Evolutionary conservation across 35 echinoderm and acorn worm species (phyloP), one percentile per base, ranked within the genome.

Genomic region (Amphiura filiformis): DNA sequence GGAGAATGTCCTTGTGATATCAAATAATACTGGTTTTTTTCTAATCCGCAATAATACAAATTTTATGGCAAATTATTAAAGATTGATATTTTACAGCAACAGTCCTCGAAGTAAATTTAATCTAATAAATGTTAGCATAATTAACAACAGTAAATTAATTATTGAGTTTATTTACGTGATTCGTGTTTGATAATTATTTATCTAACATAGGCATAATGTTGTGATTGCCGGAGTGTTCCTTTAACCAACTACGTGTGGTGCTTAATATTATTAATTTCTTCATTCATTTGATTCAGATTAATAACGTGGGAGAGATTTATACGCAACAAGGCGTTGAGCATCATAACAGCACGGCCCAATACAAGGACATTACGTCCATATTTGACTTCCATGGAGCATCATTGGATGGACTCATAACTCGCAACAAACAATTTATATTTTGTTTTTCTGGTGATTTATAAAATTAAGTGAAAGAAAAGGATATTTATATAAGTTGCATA

Each of bases 251-350:
- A 52, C 20, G 44, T 11, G 20, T 52, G 20, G 20, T 52, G 44
- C 44, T 52, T 20, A 11, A 11, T 52, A 52, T 52, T 52, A 11
- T 52, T 52, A 11, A 52, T 31, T 84, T 61, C 31, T 47, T 31
- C 34, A 14, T 65, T 84, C 32, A 13, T 34, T 26, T 37, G 13
- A 34, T 65, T 12, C 38, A 89, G 88, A 37, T 82, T 83, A 44
- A 89, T 89, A 13, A 83, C 88, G 18, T 89, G 88, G 88, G 88
- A 89, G 88, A 89, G 88, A 32, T 89, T 89, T 56, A 89, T 89
- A 26, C 36, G 88, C 14, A 82, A 83, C 33, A 83, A 52, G 33
- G 79, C 88, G 41, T 64, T 89, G 35, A 37, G 38, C 36, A 75
- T 89, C 80, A 34, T 89, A 31, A 89, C 79, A 32, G 79, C 88